phyloP scores from a whole-genome alignment of 1,140 invertebrate genomes.

The Bombus polaris region DNA sequence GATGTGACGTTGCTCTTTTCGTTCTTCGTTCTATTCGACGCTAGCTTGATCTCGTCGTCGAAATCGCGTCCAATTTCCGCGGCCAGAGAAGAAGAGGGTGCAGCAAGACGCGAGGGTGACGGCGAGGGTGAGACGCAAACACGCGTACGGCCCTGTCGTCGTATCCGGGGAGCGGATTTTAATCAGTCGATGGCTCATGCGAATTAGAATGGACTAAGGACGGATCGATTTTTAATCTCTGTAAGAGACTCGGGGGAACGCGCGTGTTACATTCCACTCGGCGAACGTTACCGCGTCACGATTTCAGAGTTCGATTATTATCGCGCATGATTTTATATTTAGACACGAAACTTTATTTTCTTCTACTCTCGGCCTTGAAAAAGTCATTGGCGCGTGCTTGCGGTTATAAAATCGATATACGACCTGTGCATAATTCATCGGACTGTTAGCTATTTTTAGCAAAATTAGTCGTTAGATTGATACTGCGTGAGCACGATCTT shows the following conservation, averaged over 20 bases:
- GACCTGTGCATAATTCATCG: too few species aligned
- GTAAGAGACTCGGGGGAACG: constrained; percentile 56
- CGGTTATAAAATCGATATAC: too few species aligned
- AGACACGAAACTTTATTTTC: too few species aligned
- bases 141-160: constrained; percentile 13
- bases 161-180: constrained; percentile 47
- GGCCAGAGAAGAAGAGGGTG: too few species aligned
- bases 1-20: not conserved
- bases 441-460: too few species aligned
- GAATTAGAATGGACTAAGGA: constrained; percentile 54
- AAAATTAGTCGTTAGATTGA: too few species aligned
- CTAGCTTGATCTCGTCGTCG: constrained; percentile 28
- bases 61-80: constrained; percentile 39
- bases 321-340: too few species aligned
- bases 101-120: not conserved
- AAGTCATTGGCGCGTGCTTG: too few species aligned
- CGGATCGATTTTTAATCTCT: constrained; percentile 72
- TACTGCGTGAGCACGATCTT: too few species aligned
- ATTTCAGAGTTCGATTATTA: too few species aligned
- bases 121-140: constrained; percentile 1
- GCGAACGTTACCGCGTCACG: constrained; percentile 5
- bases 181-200: constrained; percentile 64
- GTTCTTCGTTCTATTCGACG: not conserved
- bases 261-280: constrained; percentile 32
- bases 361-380: too few species aligned